Base-by-base conservation (phyloP, 2,888 invertebrate species). In the Eupithecia tripunctaria region DNA sequence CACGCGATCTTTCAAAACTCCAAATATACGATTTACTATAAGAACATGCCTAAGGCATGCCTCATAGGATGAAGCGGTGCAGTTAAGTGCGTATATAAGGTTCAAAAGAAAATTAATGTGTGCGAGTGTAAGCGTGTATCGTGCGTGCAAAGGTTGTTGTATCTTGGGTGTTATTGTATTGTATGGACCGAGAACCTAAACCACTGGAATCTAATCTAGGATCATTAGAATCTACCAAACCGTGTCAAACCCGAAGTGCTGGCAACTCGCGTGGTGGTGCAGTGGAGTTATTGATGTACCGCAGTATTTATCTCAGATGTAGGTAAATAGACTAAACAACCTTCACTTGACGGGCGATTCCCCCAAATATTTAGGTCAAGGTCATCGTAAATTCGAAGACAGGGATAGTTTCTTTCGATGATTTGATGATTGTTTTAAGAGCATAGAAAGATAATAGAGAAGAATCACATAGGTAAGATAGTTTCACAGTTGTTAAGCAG, bases 351-450 rank as follows among this genome's bases (percentile, higher is more conserved):
- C 77, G 67, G 73, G 63, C 81, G 75, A 79, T 81, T 78, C 79
- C 76, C 83, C 89, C 87, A 84, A 76, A 82, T 80, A 93, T 89
- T 85, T 91, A 86, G 93, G 94, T 94, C 94, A 94, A 94, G 94
- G 94, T 94, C 92, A 93, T 82, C 86, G 74, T 78, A 79, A 72
- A 80, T 76, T 79, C 74, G 79, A 79, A 79, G 56, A 81, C 79
- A 79, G 79, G 72, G 72, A 56, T 80, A 66, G 72, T 60, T 76
- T 75, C 67, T 70, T 66, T 29, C 21, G 51, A 38, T 71, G 66
- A 66, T 5, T 63, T 18, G 6, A 29, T 56, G 21, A n/a, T 38
- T 14, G 43, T 73, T 72, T 73, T 66, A 0, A 15, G 47, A 71
- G 41, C 29, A 56, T 29, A 21, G 43, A 68, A 56, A 64, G 56